Evolutionary conservation across 2,888 invertebrate species (phyloP).

Genomic region (Leucoma salicis): DNA sequence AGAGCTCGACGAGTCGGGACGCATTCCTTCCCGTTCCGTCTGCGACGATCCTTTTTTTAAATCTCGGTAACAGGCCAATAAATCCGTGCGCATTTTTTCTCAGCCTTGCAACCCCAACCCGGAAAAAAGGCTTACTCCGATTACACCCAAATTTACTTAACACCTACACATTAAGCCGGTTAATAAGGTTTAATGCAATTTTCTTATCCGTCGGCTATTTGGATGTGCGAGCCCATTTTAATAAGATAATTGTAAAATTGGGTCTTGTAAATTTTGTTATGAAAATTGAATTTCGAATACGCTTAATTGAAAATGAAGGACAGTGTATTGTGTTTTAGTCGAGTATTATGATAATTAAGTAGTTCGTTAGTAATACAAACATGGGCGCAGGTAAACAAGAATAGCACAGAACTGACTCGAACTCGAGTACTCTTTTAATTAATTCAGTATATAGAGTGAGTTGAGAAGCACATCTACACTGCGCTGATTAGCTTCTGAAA

Average conservation of each 20-base stretch:
- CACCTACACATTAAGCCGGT: conserved; percentile 73
- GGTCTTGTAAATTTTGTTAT: conserved; percentile 66
- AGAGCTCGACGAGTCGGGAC: conserved; percentile 42
- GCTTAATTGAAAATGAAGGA: conserved; percentile 25
- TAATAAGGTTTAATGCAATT: conserved; percentile 77
- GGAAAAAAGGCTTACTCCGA: conserved; percentile 75
- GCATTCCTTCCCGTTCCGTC: conserved; percentile 66
- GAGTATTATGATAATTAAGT: conserved; percentile 49
- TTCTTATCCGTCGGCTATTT: conserved; percentile 57
- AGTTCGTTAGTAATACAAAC: conserved; percentile 71
- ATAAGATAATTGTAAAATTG: conserved; percentile 67
- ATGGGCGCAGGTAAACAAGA: conserved; percentile 64
- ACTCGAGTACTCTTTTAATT: conserved; percentile 72
- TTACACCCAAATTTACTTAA: conserved; percentile 83
- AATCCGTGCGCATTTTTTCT: conserved; percentile 75
- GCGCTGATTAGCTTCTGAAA: conserved; percentile 47
- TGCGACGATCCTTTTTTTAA: conserved; percentile 67
- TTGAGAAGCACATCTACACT: conserved; percentile 49
- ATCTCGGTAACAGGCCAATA: conserved; percentile 82
- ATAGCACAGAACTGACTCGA: conserved; percentile 46
- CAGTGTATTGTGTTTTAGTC: conserved; percentile 8
- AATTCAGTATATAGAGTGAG: conserved; percentile 68
- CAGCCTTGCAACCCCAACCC: conserved; percentile 41
- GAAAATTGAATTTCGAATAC: conserved; percentile 58
- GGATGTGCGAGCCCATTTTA: conserved; percentile 60